phyloP scores from a whole-genome alignment of 2,113 vertebrate genomes.

The Larimichthys crocea region DNA sequence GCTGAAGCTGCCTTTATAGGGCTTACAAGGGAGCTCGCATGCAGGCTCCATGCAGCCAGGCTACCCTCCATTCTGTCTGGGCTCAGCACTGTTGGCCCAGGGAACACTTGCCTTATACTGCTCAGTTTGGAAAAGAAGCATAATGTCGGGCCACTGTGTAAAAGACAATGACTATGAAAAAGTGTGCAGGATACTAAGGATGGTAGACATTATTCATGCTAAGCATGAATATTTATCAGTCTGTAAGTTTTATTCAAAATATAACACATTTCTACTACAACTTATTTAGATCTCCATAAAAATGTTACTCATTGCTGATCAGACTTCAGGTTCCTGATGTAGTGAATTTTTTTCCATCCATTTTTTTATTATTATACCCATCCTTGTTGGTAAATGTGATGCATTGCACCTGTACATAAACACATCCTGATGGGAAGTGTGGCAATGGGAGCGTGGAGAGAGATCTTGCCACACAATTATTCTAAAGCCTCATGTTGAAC shows the following conservation, averaged over 20 bases:
- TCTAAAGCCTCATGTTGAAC: constrained; percentile 51
- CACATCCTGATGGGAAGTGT: constrained; percentile 25
- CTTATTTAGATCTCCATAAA: background rate
- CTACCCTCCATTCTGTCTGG: constrained; percentile 69
- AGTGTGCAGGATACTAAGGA: background rate
- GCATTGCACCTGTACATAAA: constrained; percentile 5
- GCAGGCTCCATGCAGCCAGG: constrained; percentile 60
- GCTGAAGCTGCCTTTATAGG: constrained; percentile 61
- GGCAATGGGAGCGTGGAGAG: background rate
- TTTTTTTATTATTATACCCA: background rate
- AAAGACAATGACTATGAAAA: constrained; percentile 21
- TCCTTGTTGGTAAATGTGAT: constrained; percentile 3
- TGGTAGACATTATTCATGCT: background rate
- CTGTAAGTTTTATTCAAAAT: background rate
- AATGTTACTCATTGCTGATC: background rate
- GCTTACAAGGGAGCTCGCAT: constrained; percentile 61
- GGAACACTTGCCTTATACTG: constrained; percentile 62
- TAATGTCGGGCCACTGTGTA: background rate
- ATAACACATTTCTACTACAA: background rate
- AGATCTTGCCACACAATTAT: constrained; percentile 38
- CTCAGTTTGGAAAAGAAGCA: constrained; percentile 56
- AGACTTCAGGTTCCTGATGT: background rate
- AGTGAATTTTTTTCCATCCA: background rate
- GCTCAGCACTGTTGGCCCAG: constrained; percentile 70
- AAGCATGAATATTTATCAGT: background rate